Conservation (phyloP, 2,113 vertebrate species). For the Lucifuga dentata region DNA sequence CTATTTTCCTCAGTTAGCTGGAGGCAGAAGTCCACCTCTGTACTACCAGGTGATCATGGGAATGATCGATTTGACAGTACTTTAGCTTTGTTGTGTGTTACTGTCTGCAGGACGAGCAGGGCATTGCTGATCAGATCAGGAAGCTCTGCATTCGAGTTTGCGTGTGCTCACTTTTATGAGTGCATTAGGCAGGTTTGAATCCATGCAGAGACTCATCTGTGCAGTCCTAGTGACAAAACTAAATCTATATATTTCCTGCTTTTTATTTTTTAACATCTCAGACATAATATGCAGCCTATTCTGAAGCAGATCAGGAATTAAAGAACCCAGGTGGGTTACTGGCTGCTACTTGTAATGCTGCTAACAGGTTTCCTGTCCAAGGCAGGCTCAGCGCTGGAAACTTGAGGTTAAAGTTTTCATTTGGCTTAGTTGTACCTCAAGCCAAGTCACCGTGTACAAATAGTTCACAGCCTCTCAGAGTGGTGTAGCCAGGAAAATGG, state of each 20-base stretch:
- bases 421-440: conserved; percentile 31
- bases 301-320: conserved; percentile 35
- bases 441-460: conserved; percentile 39
- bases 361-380: conserved; percentile 22
- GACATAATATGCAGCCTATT: conserved; percentile 16
- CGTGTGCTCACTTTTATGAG: conserved; percentile 41
- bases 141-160: conserved; percentile 27
- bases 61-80: conserved; percentile 67
- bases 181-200: conserved; percentile 44
- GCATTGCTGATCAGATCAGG: conserved; percentile 63
- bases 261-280: conserved; percentile 3
- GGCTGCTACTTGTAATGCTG: conserved; percentile 37
- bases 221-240: conserved; percentile 5
- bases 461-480: background rate
- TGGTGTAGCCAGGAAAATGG: conserved; percentile 13
- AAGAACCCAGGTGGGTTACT: conserved; percentile 34
- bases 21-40: conserved; percentile 51
- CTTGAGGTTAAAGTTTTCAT: conserved; percentile 34
- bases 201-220: conserved; percentile 37
- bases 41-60: conserved; percentile 52
- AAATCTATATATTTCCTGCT: conserved; percentile 37
- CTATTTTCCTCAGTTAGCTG: conserved; percentile 60
- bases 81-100: conserved; percentile 51
- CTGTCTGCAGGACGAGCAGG: conserved; percentile 45
- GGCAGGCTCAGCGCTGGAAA: conserved; percentile 1